Evolutionary conservation across 2,888 invertebrate genomes (phyloP), one percentile per base, ranked within the genome.

Genomic region (Beris chalybata): DNA sequence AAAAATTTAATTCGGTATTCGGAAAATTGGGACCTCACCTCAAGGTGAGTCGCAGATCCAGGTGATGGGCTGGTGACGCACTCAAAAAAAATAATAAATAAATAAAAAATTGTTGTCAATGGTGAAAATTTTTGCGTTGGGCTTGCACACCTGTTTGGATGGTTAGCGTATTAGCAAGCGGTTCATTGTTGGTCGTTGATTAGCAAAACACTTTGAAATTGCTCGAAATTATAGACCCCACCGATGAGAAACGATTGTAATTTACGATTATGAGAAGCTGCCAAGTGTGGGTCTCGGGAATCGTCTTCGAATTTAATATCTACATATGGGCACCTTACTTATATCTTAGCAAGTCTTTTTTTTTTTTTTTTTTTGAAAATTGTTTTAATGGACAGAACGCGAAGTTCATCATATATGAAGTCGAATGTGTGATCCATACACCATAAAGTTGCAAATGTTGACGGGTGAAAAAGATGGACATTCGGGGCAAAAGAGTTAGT

Each of bases 261-360:
- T 69, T 69, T 67, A 69, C 56, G 67, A 65, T 67, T 69, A 67
- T 69, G 57, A 50, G 66, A 58, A 69, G 64, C 64, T 66, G 69
- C 66, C 59, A 64, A 66, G 45, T 31, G 43, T n/a, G 29, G 13
- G 44, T 57, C 45, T 11, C 57, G 57, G 44, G 30, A 7, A 59
- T 48, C 48, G 47, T 59, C 47, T 59, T 31, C 6, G 47, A 11
- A 22, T 59, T 48, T 13, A 31, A 29, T 30, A 13, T 13, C 61
- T 38, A 5, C 3, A 38, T 9, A 9, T 38, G 5, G 38, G 38
- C 9, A 38, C 38, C 38, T 38, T 38, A 38, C 9, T 38, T 9
- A 38, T 9, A 38, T 38, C 38, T 38, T 38, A 38, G 5, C 38
- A 9, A 38, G 4, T 32, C n/a, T 32, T 32, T 32, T 32, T n/a